Base-by-base conservation (phyloP, 1,140 invertebrate genomes). In the Temnothorax nylanderi region DNA sequence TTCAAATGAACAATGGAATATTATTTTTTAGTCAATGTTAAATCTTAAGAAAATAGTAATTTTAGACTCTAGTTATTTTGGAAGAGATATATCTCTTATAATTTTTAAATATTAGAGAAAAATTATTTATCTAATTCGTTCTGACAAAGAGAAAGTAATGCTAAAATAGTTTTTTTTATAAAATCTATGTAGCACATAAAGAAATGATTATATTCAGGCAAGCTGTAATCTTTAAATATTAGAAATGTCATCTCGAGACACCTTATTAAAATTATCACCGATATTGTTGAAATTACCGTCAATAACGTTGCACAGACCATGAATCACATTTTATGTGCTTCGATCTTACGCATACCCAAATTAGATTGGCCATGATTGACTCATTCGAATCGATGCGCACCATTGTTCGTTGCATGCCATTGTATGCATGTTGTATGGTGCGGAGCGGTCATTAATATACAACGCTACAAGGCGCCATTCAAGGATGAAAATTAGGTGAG, bases 371-470 rank as follows among this genome's bases (percentile, higher is more conserved):
- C 86, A 56, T 92, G 93, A 93, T 93, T 93, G 93, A 93, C 89
- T 93, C 89, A 90, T 92, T 89, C 82, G 90, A 93, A 92, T 92
- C 90, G 90, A 93, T 92, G 92, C 87, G 69, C 88, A 81, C 86
- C 65, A 93, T 93, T 93, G 92, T 93, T 93, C 90, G 85, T 77
- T 16, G 77, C 65, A 87, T 89, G 72, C 86, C 64, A 92, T 92
- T 92, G 88, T 91, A 78, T 82, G 44, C 60, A 54, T n/a, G 11
- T 71, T 87, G 71, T 84, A 88, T 82, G 71, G 75, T 37, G 54
- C 76, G 78, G 87, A 90, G 74, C 85, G 89, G 78, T 91, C 92
- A 92, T 92, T 93, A 92, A 92, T 93, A 93, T 93, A 92, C 92
- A 92, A 86, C 82, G 86, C 87, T 71, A 77, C 88, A 88, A 87